These are phyloP conservation scores for Bombylius major DNA, from an alignment of 2,888 invertebrate genomes.

Conservation along the genomic window DNA sequence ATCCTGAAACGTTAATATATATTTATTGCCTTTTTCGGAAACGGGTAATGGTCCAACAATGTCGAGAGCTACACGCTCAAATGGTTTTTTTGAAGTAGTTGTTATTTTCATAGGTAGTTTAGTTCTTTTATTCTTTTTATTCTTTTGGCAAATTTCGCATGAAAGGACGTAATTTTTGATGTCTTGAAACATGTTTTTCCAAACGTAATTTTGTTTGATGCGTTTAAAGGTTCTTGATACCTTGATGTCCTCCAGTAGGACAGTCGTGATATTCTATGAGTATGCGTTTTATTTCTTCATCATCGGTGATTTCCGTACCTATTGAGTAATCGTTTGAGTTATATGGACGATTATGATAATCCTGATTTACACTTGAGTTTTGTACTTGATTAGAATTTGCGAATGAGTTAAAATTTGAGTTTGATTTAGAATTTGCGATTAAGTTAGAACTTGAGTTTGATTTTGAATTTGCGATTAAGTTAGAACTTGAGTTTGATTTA, in stretches of 20 bases:
- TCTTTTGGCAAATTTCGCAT: constrained; percentile 1
- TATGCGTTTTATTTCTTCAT: no score
- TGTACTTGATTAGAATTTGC: no score
- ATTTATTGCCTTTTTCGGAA: neutral
- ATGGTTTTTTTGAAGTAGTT: neutral
- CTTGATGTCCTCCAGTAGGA: neutral
- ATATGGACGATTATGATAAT: no score
- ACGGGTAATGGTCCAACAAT: neutral
- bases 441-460: no score
- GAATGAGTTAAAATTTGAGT: no score
- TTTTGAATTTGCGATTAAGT: no score
- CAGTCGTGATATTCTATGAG: neutral
- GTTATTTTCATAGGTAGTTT: constrained; percentile 7
- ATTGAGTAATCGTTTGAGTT: no score
- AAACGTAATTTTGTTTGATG: neutral
- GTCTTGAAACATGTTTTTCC: constrained; percentile 8
- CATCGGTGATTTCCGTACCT: no score
- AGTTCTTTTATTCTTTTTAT: neutral
- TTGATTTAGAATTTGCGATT: no score
- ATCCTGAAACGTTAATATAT: neutral
- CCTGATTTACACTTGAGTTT: no score
- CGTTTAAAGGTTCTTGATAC: neutral
- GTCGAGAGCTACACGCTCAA: neutral
- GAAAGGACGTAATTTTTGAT: constrained; percentile 1
- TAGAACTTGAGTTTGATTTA: no score